Base-by-base conservation (phyloP, 2,888 invertebrate genomes). In the Trisateles emortualis region DNA sequence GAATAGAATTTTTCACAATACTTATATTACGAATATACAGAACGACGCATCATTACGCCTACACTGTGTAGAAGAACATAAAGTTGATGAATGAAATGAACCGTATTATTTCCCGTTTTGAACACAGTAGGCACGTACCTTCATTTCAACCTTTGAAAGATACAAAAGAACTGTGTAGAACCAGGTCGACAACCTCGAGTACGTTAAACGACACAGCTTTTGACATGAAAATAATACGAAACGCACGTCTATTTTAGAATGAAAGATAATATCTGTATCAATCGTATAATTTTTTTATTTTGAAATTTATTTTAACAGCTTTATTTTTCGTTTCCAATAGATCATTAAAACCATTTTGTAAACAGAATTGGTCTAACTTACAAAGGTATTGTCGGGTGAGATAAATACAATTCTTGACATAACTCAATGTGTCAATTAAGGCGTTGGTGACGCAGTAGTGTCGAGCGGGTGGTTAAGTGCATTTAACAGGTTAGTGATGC, bases 71-170 rank as follows among this genome's bases (percentile, higher is more conserved):
- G 40, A 60, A 46, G 52, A 68, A 66, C 61, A 59, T 64, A 68
- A 71, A 64, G 66, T 71, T 71, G 68, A 67, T 72, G 81, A 87
- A 88, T 81, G 78, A 84, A 88, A 85, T 86, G 83, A 88, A 90
- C 89, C 87, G 90, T 90, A 88, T 86, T 84, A 90, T 88, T 87
- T 90, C 90, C 90, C 89, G 90, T 90, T 90, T 83, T 68, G 81
- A 84, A 81, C 83, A 79, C 79, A 84, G 84, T 79, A 76, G 75
- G 78, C 76, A 77, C 81, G 79, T 84, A 85, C 84, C 84, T 88
- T 84, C 77, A 81, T 83, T 80, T 84, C 74, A 78, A 79, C 82
- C 83, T 87, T 78, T 81, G 83, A 85, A 81, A 86, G 81, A 84
- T 85, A 81, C 83, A 84, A 79, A 80, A 74, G 78, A 80, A 71